These are phyloP conservation scores for Prolemur simus DNA, from an alignment of 2,113 vertebrate genomes.

Conservation along the genomic window DNA sequence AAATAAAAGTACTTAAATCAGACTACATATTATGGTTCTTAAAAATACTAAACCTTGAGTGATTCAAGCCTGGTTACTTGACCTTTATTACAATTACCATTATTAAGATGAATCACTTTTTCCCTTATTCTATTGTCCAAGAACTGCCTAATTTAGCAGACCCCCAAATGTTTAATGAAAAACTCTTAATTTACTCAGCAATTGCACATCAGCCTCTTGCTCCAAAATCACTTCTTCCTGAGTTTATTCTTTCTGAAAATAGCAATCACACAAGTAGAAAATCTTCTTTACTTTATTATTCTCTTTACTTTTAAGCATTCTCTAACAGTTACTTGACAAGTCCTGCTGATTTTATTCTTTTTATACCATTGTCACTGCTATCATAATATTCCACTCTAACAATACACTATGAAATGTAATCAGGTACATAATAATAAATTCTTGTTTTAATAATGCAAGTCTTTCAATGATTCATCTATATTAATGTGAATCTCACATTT, in stretches of 20 bases:
- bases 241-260: background rate
- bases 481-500: background rate
- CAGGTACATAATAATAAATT: background rate
- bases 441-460: background rate
- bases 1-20: background rate
- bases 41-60: background rate
- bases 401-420: background rate
- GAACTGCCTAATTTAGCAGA: background rate
- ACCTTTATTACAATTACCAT: constrained; percentile 15
- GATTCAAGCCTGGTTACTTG: background rate
- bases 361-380: background rate
- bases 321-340: background rate
- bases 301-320: background rate
- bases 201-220: background rate
- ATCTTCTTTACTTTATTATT: background rate
- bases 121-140: background rate
- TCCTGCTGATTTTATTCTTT: background rate
- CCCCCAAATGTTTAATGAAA: background rate
- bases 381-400: background rate
- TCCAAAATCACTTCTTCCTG: background rate
- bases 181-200: background rate
- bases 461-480: background rate
- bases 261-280: background rate
- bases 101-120: constrained; percentile 30
- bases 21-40: background rate